Evolutionary conservation across 1,140 invertebrate species (phyloP), one percentile per base, ranked within the genome.

Genomic region (Rhagoletis pomonella): DNA sequence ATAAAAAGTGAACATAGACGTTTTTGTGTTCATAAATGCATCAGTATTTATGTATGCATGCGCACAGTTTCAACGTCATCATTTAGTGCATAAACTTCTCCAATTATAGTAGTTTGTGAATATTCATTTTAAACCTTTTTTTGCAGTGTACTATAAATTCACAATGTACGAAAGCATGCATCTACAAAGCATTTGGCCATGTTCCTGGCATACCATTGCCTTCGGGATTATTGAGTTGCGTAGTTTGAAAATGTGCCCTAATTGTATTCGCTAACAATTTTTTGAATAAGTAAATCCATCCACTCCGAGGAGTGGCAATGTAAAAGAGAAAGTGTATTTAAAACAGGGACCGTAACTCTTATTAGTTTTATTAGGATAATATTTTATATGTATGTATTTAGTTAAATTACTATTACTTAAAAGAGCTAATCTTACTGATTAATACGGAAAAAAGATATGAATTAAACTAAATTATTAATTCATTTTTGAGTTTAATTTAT

Each of bases 61-160:
- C 39, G 9, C 64, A 42, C 29, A 42, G 12, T 67, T 42, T 42
- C 6, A 42, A 39, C 19, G 64, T 42, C 19, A 42, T 12, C 64
- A 67, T 67, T 67, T 67, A 67, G 64, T 42, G 29, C 64, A 67
- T 67, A 67, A 67, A 67, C 64, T 67, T 67, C 5, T 19, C 64
- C 64, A 67, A 67, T 67, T 67, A 67, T 29, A 29, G 19, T 29
- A 29, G 19, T 42, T 10, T 29, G 9, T 67, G 29, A 14, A 67
- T 67, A 29, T 67, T 4, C 64, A 6, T 67, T 67, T 67, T 42
- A 39, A 12, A 0, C 64, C 39, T 42, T 67, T 67, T 55, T 5
- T 55, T 67, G n/a, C 19, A 42, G 19, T 29, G 12, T 19, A 39
- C 10, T 42, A 67, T 67, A 10, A 42, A 67, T 10, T 42, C 64